Base-by-base conservation (phyloP, 1,140 invertebrate species). In the Chironomus striatipennis region DNA sequence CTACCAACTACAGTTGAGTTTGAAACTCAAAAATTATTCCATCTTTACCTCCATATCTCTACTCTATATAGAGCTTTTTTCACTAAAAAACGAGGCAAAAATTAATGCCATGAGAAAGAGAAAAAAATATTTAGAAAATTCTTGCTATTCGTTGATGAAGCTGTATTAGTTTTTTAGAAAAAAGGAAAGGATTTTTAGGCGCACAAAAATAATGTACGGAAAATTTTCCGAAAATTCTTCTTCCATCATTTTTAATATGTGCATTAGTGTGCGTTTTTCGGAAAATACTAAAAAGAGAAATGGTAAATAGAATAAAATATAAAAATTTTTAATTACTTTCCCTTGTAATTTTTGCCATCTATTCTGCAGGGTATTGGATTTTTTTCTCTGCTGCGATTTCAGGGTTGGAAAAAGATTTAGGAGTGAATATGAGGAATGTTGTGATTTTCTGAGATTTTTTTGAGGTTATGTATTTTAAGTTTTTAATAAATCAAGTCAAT, bases 101-200 rank as follows among this genome's bases (percentile, higher is more conserved):
- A 70, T 70, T 70, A 18, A 70, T 70, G 65, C 65, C 18, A 18
- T 70, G 15, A 57, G n/a, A 57, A n/a, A 57, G n/a, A 57, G 47
- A 57, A 57, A 57, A 57, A 70, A 70, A 70, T 20, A 70, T 70
- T 70, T 70, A 70, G 65, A 70, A 70, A 70, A 20, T 57, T 57
- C 20, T 70, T 70, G 47, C 65, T 70, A 70, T 70, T 70, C 65
- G 65, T 21, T 70, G 17, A 18, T 70, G 20, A 70, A 21, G 20
- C 20, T 70, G 65, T 70, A 70, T 70, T 70, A 70, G 65, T 70
- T 70, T 70, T 70, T 70, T 70, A 57, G 47, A 57, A 57, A 57
- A 57, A n/a, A 57, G 43, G 43, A 57, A 57, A 57, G 47, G 12
- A 57, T 57, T 57, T 57, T 57, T 57, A 57, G 47, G 47, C 47